phyloP scores from a whole-genome alignment of 2,888 invertebrate genomes.

The Tetragnatha montana region DNA sequence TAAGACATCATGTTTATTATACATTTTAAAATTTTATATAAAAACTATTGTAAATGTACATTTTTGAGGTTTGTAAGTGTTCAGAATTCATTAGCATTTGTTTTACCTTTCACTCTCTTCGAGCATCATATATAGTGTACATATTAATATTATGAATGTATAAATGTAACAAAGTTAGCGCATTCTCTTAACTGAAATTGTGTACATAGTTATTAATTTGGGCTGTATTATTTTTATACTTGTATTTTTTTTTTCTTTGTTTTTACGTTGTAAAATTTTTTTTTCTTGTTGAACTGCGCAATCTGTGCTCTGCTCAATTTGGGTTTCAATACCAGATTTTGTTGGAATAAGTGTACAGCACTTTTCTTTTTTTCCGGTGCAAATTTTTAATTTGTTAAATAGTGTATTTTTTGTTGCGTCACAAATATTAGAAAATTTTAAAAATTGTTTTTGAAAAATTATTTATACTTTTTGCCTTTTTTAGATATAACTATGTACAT shows the following conservation, averaged over 20 bases:
- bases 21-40: slow-evolving; percentile 55
- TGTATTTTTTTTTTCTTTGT: neutral
- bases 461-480: slow-evolving; percentile 51
- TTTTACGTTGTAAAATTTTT: slow-evolving; percentile 4
- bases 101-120: slow-evolving; percentile 54
- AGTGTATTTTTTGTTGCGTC: slow-evolving; percentile 31
- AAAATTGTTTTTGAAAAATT: slow-evolving; percentile 48
- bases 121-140: slow-evolving; percentile 46
- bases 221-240: slow-evolving; percentile 44
- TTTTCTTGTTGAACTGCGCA: slow-evolving; percentile 40
- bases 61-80: slow-evolving; percentile 45
- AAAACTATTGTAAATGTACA: slow-evolving; percentile 48
- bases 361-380: slow-evolving; percentile 29
- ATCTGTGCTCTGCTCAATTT: slow-evolving; percentile 61
- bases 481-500: slow-evolving; percentile 57
- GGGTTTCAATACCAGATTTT: slow-evolving; percentile 18
- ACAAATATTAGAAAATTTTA: slow-evolving; percentile 34
- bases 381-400: slow-evolving; percentile 39
- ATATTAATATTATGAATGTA: slow-evolving; percentile 56
- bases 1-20: slow-evolving; percentile 23
- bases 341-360: neutral
- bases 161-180: slow-evolving; percentile 53
- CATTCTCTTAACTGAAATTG: slow-evolving; percentile 26
- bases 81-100: slow-evolving; percentile 57
- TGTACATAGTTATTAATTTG: slow-evolving; percentile 53